phyloP scores from a whole-genome alignment of 2,888 invertebrate species.

The Hypomecis atomaria region DNA sequence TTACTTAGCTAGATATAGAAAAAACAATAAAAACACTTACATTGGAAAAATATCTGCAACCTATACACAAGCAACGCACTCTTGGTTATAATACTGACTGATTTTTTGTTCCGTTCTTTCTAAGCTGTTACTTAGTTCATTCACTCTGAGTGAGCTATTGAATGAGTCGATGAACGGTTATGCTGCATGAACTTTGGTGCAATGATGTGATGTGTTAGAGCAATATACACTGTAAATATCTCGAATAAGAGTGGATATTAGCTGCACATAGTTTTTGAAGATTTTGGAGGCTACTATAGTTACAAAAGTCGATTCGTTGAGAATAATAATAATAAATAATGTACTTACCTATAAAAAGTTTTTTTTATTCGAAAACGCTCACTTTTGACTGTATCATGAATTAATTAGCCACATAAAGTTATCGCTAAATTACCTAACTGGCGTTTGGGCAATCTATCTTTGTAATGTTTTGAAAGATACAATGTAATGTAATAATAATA shows the following conservation, averaged over 20 bases:
- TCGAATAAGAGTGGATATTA: neutral
- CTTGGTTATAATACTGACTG: constrained; percentile 28
- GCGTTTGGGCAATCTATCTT: no score
- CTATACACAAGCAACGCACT: constrained; percentile 22
- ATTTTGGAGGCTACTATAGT: constrained; percentile 13
- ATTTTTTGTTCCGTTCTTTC: constrained; percentile 24
- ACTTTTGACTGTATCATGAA: no score
- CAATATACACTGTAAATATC: neutral
- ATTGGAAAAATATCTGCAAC: constrained; percentile 27
- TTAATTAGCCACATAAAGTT: no score
- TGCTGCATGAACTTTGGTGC: neutral
- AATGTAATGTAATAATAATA: no score
- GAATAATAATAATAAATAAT: no score
- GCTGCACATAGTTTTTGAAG: neutral
- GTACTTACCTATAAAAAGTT: no score
- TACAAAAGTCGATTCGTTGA: constrained; percentile 9
- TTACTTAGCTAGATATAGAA: no score
- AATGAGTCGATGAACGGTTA: constrained; percentile 13
- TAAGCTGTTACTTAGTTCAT: constrained; percentile 7
- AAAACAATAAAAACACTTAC: constrained; percentile 23
- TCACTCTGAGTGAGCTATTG: constrained; percentile 14
- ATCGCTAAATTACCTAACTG: no score
- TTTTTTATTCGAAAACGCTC: no score
- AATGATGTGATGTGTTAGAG: constrained; percentile 1
- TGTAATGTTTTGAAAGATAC: no score